Evolutionary conservation across 2,113 vertebrate species (phyloP), one percentile per base, ranked within the genome.

Genomic region (Pao palembangensis): DNA sequence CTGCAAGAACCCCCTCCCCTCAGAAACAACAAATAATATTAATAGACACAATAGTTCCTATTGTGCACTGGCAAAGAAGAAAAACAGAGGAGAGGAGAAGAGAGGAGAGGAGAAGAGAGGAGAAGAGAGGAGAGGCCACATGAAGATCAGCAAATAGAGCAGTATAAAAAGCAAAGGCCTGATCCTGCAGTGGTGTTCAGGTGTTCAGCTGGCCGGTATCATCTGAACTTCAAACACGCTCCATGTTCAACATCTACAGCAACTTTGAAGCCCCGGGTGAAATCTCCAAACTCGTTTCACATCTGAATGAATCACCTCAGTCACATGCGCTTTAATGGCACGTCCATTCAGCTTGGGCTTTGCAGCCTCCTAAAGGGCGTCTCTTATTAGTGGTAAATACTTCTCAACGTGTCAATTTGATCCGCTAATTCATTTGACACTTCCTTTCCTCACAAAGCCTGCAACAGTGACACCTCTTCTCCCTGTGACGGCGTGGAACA

Each of bases 11-110:
- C n/a, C 55, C 68, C 38, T 42, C 17, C 56, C 71, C 41, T 28
- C 52, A 85, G 73, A 73, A 81, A 83, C 72, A 86, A 80, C 76
- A 88, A 85, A 81, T 48, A 75, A 19, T 21, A 8, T 31, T 3
- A 57, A 63, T 17, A 69, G 53, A 55, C 75, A 80, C 70, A 73
- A 61, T 67, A 64, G 64, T 58, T 70, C 78, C 71, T 76, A 51
- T 79, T 81, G 77, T 75, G 65, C 55, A 53, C 16, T 21, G 49
- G 58, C 61, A 5, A 20, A 31, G 34, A 61, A 50, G 20, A 28
- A 60, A 28, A 16, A 16, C 17, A 31, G 34, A 61, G 51, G 17
- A 31, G 14, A 71, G 48, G 34, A 55, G 34, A 4, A 19, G 47
- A 18, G n/a, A 48, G 48, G 46, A n/a, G n/a, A n/a, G n/a, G n/a